Conservation (phyloP, 2,113 vertebrate species). For the Synodontis membranacea region DNA sequence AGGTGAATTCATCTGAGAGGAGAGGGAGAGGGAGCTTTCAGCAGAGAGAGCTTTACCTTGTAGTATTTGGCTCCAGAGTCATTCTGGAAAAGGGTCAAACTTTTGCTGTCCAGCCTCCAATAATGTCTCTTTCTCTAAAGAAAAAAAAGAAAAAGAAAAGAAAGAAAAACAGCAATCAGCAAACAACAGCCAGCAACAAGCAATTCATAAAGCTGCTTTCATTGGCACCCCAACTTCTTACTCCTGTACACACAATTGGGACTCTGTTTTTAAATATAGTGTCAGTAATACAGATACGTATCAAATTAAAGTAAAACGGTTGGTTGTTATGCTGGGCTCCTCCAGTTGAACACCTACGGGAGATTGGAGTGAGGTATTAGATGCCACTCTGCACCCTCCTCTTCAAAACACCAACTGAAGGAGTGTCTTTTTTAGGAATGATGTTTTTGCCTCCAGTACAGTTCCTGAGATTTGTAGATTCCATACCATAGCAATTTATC, state of each 20-base stretch:
- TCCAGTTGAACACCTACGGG: background rate
- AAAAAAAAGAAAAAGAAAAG: slow-evolving; percentile 68
- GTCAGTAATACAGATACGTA: background rate
- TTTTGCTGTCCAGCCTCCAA: slow-evolving; percentile 97
- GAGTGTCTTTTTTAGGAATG: background rate
- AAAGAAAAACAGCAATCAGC: slow-evolving; percentile 26
- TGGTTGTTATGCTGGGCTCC: background rate
- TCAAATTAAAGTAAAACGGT: background rate
- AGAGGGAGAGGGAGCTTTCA: no score
- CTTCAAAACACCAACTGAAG: background rate
- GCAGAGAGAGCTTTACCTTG: slow-evolving; percentile 73
- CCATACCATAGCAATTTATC: background rate
- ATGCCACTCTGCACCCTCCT: background rate
- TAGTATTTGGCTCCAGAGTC: slow-evolving; percentile 97
- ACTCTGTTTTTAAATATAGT: background rate
- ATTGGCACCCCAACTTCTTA: background rate
- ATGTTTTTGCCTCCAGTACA: background rate
- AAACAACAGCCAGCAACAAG: background rate
- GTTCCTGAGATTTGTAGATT: background rate
- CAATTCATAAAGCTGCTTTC: background rate
- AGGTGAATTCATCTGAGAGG: background rate
- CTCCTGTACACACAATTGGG: background rate
- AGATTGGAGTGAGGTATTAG: background rate
- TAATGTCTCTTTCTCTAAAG: slow-evolving; percentile 95
- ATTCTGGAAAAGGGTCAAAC: slow-evolving; percentile 93